phyloP scores from a whole-genome alignment of 2,888 invertebrate species.

The Brachylomia viminalis region DNA sequence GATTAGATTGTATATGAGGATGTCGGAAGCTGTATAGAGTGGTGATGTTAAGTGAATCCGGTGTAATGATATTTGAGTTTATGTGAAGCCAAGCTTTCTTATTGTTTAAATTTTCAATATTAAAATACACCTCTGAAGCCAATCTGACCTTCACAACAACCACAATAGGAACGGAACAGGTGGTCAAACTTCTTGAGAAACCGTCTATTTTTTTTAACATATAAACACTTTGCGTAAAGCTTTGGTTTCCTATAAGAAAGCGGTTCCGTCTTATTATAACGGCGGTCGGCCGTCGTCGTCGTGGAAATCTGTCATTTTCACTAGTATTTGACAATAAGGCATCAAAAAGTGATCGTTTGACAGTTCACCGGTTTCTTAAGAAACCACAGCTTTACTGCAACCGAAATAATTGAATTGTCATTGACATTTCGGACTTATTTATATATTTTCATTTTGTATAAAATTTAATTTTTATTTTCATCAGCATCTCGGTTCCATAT shows the following conservation, averaged over 20 bases:
- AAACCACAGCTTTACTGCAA: background rate
- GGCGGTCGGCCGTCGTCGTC: no score
- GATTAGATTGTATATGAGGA: conserved; percentile 17
- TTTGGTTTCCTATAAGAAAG: no score
- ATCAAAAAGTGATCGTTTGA: background rate
- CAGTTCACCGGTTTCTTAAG: background rate
- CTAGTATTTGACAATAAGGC: background rate
- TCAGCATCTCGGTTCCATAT: conserved; percentile 52
- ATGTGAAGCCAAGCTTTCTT: background rate
- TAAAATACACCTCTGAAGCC: background rate
- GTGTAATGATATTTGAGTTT: background rate
- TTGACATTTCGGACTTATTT: background rate
- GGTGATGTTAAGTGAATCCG: background rate
- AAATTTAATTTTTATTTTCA: background rate
- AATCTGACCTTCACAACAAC: background rate
- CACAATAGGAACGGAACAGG: background rate
- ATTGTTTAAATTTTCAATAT: background rate
- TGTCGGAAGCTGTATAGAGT: background rate
- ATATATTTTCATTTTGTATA: background rate
- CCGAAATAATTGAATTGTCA: background rate
- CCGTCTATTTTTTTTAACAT: background rate
- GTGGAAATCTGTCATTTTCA: background rate
- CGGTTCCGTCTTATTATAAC: background rate
- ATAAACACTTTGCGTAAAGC: no score
- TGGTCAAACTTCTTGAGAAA: background rate